These are phyloP conservation scores for Xiphophorus maculatus DNA, from an alignment of 2,113 vertebrate species.

Conservation along the genomic window DNA sequence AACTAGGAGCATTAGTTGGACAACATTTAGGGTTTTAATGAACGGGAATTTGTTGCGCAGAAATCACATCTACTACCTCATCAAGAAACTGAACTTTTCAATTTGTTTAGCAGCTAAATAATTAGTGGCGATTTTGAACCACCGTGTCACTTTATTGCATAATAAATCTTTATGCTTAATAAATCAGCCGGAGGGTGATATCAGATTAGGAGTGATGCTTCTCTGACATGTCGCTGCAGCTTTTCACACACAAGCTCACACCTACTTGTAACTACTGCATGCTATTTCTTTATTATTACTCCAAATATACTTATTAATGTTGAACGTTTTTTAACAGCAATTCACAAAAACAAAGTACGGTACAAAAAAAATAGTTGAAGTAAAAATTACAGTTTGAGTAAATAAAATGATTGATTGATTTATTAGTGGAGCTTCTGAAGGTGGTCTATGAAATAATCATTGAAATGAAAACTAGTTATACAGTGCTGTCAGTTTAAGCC, in stretches of 20 bases:
- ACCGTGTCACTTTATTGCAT: neutral
- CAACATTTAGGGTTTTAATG: neutral
- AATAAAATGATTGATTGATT: neutral
- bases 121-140: neutral
- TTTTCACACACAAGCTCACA: slow-evolving; percentile 19
- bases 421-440: neutral
- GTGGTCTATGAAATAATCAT: too few species aligned
- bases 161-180: neutral
- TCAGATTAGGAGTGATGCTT: neutral
- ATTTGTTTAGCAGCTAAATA: neutral
- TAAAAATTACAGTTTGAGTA: too few species aligned
- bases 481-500: too few species aligned
- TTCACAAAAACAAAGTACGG: too few species aligned
- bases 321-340: too few species aligned
- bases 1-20: neutral
- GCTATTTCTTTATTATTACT: neutral
- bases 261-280: neutral
- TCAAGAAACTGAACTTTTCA: neutral
- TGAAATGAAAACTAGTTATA: too few species aligned
- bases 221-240: slow-evolving; percentile 2
- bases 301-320: too few species aligned
- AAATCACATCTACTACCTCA: neutral
- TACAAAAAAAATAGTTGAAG: too few species aligned
- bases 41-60: neutral
- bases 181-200: too few species aligned